Evolutionary conservation across 2,888 invertebrate species (phyloP), one percentile per base, ranked within the genome.

Genomic region (Fragum sueziense): DNA sequence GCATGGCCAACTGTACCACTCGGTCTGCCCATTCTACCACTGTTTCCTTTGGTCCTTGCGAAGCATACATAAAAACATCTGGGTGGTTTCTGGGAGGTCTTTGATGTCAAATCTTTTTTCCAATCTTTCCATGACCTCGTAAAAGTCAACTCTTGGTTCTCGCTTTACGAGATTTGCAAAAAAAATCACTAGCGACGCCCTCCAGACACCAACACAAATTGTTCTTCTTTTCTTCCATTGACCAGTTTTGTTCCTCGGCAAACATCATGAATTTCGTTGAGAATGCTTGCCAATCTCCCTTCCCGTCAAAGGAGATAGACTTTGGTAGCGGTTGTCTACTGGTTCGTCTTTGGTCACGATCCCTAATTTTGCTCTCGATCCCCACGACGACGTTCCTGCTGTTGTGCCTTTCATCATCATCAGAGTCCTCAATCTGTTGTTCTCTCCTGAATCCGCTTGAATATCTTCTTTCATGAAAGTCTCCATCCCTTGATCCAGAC

Each of bases 11-110:
- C 6, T 54, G 54, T 2, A 54, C 6, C 1, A 54, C 54, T 2
- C 54, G 1, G 1, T n/a, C 54, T 54, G 54, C 54, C 54, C 54
- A 54, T 22, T 73, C 37, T 22, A 62, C 65, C 7, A 65, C 62
- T 25, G 41, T 51, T 31, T 73, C 72, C 20, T 73, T 47, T 20
- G 20, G 11, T 2, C 20, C 37, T 29, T 73, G 72, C 17, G 41
- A 33, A 6, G 65, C 31, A 33, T 71, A 59, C 25, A 34, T 37
- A 71, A 71, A 14, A 25, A 20, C 54, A 71, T 31, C n/a, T 71
- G 54, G 14, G 61, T 37, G 1, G 71, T 71, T 47, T 71, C 71
- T 47, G 34, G 71, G 25, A 71, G 59, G 6, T 71, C 71, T 29
- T 59, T 59, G 20, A 54, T 27, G n/a, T 20, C 71, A 41, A 71